Evolutionary conservation across 1,140 invertebrate genomes (phyloP).

Genomic region (Pygmarrhopalites habei): DNA sequence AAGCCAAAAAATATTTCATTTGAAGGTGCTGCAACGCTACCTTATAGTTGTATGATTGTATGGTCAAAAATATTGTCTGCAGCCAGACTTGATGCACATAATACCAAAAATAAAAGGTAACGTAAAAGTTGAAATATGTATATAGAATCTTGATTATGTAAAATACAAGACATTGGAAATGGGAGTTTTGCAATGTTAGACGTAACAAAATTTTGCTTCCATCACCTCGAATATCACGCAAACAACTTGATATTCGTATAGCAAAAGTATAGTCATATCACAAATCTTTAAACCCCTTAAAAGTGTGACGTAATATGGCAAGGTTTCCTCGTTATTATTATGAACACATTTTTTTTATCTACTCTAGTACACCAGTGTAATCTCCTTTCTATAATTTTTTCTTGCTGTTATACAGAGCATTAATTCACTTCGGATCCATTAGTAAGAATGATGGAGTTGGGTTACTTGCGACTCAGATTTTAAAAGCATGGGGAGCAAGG

Average conservation of each 20-base stretch:
- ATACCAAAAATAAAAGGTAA: slow-evolving; percentile 54
- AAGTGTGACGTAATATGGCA: background rate
- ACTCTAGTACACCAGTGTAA: too few species aligned
- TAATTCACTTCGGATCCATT: slow-evolving; percentile 32
- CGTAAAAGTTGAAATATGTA: too few species aligned
- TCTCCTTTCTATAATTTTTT: too few species aligned
- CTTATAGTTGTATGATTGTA: slow-evolving; percentile 55
- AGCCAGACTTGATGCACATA: slow-evolving; percentile 49
- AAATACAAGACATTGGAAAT: too few species aligned
- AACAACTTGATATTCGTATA: too few species aligned
- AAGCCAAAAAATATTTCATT: slow-evolving; percentile 61
- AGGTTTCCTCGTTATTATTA: too few species aligned
- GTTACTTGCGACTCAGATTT: slow-evolving; percentile 30
- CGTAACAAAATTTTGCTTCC: background rate
- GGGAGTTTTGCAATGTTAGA: too few species aligned
- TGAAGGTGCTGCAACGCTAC: slow-evolving; percentile 61
- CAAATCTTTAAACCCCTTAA: too few species aligned
- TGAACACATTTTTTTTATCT: too few species aligned
- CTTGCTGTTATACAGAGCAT: slow-evolving; percentile 21
- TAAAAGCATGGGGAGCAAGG: slow-evolving; percentile 35
- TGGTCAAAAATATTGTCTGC: slow-evolving; percentile 56
- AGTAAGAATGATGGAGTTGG: slow-evolving; percentile 37
- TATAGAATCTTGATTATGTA: too few species aligned
- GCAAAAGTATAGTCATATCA: too few species aligned
- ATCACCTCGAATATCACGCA: slow-evolving; percentile 20